Evolutionary conservation across 2,113 vertebrate genomes (phyloP).

Genomic region (Prunella himalayana): DNA sequence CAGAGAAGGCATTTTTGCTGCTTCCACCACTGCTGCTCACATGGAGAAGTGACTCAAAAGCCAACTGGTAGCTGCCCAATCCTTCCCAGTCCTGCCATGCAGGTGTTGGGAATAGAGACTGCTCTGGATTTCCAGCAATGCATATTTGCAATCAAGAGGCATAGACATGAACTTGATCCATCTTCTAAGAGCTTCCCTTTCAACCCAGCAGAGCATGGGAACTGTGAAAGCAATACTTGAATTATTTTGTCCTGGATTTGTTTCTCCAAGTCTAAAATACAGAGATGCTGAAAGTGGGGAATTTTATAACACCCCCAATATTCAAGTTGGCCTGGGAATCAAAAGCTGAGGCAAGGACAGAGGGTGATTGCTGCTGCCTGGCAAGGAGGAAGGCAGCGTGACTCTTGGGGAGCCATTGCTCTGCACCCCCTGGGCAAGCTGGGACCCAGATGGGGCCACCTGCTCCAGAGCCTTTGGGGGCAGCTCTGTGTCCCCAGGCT

Average conservation of each 20-base stretch:
- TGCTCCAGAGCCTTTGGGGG: not conserved
- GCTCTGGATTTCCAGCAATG: not conserved
- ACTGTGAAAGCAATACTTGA: not conserved
- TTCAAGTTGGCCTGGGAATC: not conserved
- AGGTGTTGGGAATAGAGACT: not conserved
- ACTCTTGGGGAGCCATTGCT: not conserved
- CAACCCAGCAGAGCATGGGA: not conserved
- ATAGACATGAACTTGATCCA: not conserved
- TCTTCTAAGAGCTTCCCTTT: not conserved
- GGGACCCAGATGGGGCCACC: rapidly evolving
- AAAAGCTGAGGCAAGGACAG: not conserved
- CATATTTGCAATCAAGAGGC: not conserved
- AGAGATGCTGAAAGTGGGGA: not conserved
- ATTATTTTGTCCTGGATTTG: not conserved
- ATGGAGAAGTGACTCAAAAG: not conserved
- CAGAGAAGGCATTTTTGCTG: not conserved
- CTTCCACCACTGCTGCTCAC: not conserved
- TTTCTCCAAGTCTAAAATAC: not conserved
- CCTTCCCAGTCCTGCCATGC: not conserved
- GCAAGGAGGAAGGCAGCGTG: not conserved
- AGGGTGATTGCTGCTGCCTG: not conserved
- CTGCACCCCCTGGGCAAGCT: not conserved
- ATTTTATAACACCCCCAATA: not conserved
- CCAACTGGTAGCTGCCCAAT: not conserved
- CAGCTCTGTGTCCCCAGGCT: not conserved